A percentile compares a stretch with the other conserved stretches of the same genome.
Evolutionary conservation across 1,140 invertebrate genomes (phyloP).

Genomic region (Polypedilum vanderplanki): DNA sequence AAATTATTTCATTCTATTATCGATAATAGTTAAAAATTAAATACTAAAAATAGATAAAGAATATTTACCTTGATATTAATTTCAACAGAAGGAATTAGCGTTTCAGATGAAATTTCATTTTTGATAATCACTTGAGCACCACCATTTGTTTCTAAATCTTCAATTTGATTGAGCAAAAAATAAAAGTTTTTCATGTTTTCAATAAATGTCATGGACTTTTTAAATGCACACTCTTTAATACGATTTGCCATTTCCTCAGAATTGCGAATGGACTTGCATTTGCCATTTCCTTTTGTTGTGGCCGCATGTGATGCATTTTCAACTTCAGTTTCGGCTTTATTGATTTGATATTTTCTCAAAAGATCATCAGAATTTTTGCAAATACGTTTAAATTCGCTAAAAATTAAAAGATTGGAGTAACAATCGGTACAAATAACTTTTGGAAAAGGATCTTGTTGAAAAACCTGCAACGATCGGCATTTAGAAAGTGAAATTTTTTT

Average conservation of each 20-base stretch:
- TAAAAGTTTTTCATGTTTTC: constrained; percentile 21
- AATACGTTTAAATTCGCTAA: neutral
- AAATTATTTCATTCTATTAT: constrained; percentile 7
- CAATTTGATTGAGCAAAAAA: constrained; percentile 16
- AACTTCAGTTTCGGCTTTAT: neutral
- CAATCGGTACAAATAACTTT: constrained; percentile 14
- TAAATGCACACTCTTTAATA: constrained; percentile 19
- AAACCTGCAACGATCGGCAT: neutral
- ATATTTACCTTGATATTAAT: neutral
- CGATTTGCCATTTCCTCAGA: neutral
- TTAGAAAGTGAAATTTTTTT: neutral
- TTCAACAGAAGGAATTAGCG: neutral
- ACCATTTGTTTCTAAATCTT: neutral
- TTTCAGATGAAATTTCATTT: constrained; percentile 7
- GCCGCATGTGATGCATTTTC: neutral
- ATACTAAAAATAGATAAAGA: no score
- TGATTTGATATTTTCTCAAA: constrained; percentile 21
- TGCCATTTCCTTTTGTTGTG: neutral
- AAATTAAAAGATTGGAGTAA: neutral
- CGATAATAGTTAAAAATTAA: no score
- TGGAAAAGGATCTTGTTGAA: constrained; percentile 11
- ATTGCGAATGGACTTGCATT: neutral
- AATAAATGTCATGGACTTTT: constrained; percentile 23
- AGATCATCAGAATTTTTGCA: neutral
- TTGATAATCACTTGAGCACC: constrained; percentile 23